Base-by-base conservation (phyloP, 2,797 vertebrate genomes). In the Mallotus villosus region DNA sequence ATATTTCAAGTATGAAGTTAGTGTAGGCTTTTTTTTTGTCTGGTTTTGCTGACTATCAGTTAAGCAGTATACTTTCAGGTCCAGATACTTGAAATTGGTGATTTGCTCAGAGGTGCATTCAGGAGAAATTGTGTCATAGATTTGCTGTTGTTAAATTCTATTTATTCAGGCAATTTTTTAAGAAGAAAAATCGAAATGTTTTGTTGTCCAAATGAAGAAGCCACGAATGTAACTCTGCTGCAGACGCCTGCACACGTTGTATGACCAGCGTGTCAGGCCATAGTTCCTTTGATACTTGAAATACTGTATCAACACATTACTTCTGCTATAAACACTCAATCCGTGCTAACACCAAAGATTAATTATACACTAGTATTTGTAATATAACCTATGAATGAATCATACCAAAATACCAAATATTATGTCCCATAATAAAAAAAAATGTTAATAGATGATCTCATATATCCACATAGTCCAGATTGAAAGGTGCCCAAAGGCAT, bases 341-440 rank as follows among this genome's bases (percentile, higher is more conserved):
- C 61, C 19, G 73, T 11, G 81, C 81, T 81, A 62, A 85, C 77
- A 86, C 89, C 88, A 91, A 91, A 92, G 88, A 59, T 34, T 64
- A 71, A 62, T 55, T 17, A 55, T n/a, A 55, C 19, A 6, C 4
- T 72, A 66, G 41, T 29, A 73, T n/a, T 61, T 14, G 49, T 25
- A 55, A 24, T 55, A 46, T 74, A 74, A 61, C 3, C 55, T 63
- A 27, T n/a, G 67, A 29, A 27, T n/a, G 67, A 29, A 61, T 24
- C 29, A 60, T 60, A 70, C 69, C n/a, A 63, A 34, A 37, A 22
- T 37, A 41, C 62, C 67, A 58, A n/a, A 80, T 46, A 76, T 82
- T 80, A 77, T 21, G 24, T 58, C 57, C n/a, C n/a, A 41, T 17
- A 29, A 22, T n/a, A n/a, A n/a, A n/a, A n/a, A n/a, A n/a, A n/a